Percentiles rank a stretch among this genome's conserved stretches.
phyloP scores from a whole-genome alignment of 1,140 invertebrate genomes.

The Drosophila subobscura region DNA sequence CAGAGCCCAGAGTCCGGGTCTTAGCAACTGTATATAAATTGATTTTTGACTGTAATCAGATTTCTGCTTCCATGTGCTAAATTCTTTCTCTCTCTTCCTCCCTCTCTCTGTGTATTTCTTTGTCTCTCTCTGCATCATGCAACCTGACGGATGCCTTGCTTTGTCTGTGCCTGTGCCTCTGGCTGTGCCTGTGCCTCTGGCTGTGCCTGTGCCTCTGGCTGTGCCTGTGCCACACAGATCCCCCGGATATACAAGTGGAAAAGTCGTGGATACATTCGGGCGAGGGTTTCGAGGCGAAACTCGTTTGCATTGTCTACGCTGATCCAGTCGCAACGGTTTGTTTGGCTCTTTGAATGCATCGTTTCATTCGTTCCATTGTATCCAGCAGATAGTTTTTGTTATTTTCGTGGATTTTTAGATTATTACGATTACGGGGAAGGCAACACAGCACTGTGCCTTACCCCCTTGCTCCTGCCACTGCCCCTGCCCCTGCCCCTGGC shows the following conservation, averaged over 20 bases:
- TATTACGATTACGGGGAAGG: slow-evolving; percentile 57
- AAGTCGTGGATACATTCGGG: slow-evolving; percentile 90
- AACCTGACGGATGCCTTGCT: slow-evolving; percentile 43
- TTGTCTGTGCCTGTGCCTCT: slow-evolving; percentile 3
- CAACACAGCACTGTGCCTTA: slow-evolving; percentile 9
- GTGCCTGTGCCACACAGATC: slow-evolving; percentile 78
- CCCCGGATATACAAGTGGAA: slow-evolving; percentile 89
- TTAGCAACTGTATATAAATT: slow-evolving; percentile 58
- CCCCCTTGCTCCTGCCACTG: slow-evolving; percentile 13
- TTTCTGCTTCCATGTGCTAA: slow-evolving; percentile 58
- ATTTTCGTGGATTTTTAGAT: slow-evolving; percentile 64
- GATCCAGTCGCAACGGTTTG: slow-evolving; percentile 89
- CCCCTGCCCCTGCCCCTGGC: slow-evolving; percentile 4
- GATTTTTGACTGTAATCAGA: slow-evolving; percentile 68
- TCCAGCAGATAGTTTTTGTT: slow-evolving; percentile 38
- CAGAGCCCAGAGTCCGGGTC: slow-evolving; percentile 29
- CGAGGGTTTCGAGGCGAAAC: slow-evolving; percentile 88
- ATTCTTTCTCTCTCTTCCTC: slow-evolving; percentile 21
- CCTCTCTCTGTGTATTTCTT: slow-evolving; percentile 8
- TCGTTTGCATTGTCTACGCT: slow-evolving; percentile 89
- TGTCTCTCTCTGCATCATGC: slow-evolving; percentile 27
- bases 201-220: slow-evolving; percentile 4
- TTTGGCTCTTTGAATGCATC: slow-evolving; percentile 59
- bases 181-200: neutral
- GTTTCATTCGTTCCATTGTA: slow-evolving; percentile 53